Evolutionary conservation across 1,140 invertebrate species (phyloP).

Genomic region (Telenomus remus): DNA sequence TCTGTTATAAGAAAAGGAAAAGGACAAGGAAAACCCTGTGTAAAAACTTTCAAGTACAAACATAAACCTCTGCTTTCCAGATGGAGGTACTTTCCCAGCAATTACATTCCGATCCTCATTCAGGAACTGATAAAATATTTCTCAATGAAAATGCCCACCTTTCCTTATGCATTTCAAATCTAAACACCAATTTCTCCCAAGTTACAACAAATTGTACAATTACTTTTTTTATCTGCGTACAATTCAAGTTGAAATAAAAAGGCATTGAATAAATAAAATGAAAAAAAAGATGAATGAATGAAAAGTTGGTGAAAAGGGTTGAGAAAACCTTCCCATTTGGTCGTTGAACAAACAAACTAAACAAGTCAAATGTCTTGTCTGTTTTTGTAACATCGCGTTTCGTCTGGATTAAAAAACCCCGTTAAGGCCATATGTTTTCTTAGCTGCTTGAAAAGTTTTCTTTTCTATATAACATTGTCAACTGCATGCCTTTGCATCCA

Average conservation of each 20-base stretch:
- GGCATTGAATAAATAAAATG: neutral
- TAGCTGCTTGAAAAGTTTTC: slow-evolving; percentile 31
- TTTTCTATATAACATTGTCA: slow-evolving; percentile 18
- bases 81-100: slow-evolving; percentile 13
- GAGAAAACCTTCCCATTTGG: too few relatives aligned
- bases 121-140: neutral
- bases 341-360: neutral
- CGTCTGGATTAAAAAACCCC: slow-evolving; percentile 17
- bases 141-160: neutral
- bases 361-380: slow-evolving; percentile 30
- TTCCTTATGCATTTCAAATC: too few relatives aligned
- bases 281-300: too few relatives aligned
- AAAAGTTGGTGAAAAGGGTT: too few relatives aligned
- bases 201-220: neutral
- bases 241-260: neutral
- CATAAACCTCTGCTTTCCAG: slow-evolving; percentile 6
- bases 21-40: slow-evolving; percentile 2
- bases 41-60: slow-evolving; percentile 1
- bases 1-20: neutral
- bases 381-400: slow-evolving; percentile 28
- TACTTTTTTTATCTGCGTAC: too few relatives aligned
- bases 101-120: neutral
- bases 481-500: slow-evolving; percentile 18
- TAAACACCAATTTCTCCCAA: too few relatives aligned
- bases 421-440: slow-evolving; percentile 24